Evolutionary conservation across 2,888 invertebrate species (phyloP).

Genomic region (Acronicta leporina): DNA sequence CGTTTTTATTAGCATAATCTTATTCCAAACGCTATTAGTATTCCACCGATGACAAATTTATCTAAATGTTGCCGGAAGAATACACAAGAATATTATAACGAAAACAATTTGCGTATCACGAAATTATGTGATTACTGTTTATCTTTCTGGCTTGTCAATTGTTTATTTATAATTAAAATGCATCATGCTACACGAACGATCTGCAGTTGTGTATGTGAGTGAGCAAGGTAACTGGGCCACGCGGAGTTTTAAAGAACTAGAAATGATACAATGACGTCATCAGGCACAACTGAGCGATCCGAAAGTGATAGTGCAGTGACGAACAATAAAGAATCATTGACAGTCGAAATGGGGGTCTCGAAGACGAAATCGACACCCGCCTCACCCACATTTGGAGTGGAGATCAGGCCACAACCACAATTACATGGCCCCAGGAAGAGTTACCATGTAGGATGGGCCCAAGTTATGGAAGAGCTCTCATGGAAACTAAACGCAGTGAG

Average conservation of each 20-base stretch:
- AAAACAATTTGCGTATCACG: constrained; percentile 64
- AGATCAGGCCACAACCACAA: constrained; percentile 17
- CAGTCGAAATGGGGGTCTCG: constrained; percentile 41
- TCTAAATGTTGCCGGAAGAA: constrained; percentile 69
- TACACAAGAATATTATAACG: constrained; percentile 71
- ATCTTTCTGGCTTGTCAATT: constrained; percentile 48
- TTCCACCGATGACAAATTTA: constrained; percentile 25
- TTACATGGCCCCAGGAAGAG: constrained; percentile 59
- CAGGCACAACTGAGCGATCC: constrained; percentile 51
- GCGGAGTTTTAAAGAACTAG: constrained; percentile 33
- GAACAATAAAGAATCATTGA: constrained; percentile 42
- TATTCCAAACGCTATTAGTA: constrained; percentile 9
- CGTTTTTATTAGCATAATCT: constrained; percentile 5
- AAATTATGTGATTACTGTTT: constrained; percentile 62
- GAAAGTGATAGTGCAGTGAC: constrained; percentile 63
- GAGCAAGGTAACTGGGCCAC: constrained; percentile 22
- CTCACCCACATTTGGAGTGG: constrained; percentile 24
- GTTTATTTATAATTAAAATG: constrained; percentile 54
- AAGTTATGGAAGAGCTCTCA: constrained; percentile 78
- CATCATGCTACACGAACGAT: constrained; percentile 21
- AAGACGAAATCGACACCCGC: constrained; percentile 13
- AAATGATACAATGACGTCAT: constrained; percentile 63
- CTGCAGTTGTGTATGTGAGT: constrained; percentile 28
- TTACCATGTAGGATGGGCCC: constrained; percentile 74
- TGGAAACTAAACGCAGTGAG: constrained; percentile 76